Evolutionary conservation across 1,140 invertebrate genomes (phyloP).

Genomic region (Zaprionus inermis): DNA sequence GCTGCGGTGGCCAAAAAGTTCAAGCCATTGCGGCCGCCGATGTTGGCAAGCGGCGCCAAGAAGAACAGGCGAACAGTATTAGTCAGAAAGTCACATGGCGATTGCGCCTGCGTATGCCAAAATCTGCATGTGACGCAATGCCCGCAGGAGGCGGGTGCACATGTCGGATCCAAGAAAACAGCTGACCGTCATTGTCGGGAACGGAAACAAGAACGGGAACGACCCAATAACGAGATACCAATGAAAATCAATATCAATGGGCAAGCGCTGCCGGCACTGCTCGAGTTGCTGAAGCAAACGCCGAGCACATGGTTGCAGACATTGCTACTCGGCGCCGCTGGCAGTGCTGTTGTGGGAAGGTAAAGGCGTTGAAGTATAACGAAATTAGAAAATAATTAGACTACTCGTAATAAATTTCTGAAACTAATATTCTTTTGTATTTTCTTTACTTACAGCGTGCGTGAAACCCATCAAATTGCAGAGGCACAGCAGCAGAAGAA

Average conservation of each 20-base stretch:
- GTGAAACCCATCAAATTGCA: conserved; percentile 97
- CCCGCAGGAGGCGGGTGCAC: conserved; percentile 30
- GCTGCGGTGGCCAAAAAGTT: conserved; percentile 79
- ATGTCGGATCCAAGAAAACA: conserved; percentile 42
- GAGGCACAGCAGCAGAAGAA: conserved; percentile 99
- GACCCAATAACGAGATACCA: conserved; percentile 9
- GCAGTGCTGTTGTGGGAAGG: conserved; percentile 57
- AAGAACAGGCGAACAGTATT: conserved; percentile 71
- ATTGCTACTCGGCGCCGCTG: conserved; percentile 62
- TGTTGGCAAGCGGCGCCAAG: conserved; percentile 75
- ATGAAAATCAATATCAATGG: conserved; percentile 40
- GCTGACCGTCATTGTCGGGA: conserved; percentile 47
- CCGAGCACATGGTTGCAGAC: conserved; percentile 64
- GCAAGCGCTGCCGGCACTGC: conserved; percentile 53
- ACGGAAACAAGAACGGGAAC: conserved; percentile 1
- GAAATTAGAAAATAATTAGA: neutral
- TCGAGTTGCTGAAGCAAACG: conserved; percentile 73
- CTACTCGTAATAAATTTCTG: neutral
- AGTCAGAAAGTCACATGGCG: conserved; percentile 31
- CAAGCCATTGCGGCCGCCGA: conserved; percentile 72
- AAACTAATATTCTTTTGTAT: neutral
- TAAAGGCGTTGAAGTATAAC: conserved; percentile 20
- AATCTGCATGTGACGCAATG: conserved; percentile 35
- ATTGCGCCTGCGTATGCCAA: conserved; percentile 72
- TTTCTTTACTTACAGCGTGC: conserved; percentile 88